Base-by-base conservation (phyloP, 2,888 invertebrate genomes). In the Athalia rosae region DNA sequence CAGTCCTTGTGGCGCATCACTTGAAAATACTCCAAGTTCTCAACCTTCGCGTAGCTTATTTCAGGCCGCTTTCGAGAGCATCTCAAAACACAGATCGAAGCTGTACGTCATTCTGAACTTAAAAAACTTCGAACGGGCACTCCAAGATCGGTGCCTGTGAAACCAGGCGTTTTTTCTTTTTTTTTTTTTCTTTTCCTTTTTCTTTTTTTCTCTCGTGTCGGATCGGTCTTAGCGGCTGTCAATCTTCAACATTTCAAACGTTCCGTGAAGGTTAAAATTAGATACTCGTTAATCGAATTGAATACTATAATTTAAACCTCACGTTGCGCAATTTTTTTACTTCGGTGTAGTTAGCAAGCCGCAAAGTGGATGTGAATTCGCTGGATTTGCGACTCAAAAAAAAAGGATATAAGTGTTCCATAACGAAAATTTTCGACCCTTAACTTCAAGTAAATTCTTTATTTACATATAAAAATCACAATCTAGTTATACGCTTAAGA, bases 401-500 rank as follows among this genome's bases (percentile, higher is more conserved):
- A 11, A 7, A 4, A 11, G n/a, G 9, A 7, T 53, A 53, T 4
- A 53, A 28, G 28, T 28, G 28, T 28, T 28, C 28, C 28, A 28
- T 28, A 28, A 28, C 28, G 28, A 15, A 61, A 13, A 61, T 13
- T 61, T 8, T 13, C 61, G 28, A 61, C 15, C 4, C 64, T 64
- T 47, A 13, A 48, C n/a, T 62, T 74, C 8, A 45, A 61, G n/a
- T 47, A 74, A 61, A 74, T 74, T 48, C 59, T 74, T 74, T 74
- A 74, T 74, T 74, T 74, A 74, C 74, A 62, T 62, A 61, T 41
- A 74, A 74, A 74, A 74, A 74, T 74, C 74, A 74, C 74, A 62
- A 61, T 74, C 43, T 58, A 61, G 45, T 41, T 62, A 28, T 15
- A 61, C 64, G 13, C 47, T 64, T 43, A 11, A 43, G 11, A 6